Base-by-base conservation (phyloP, 2,888 invertebrate genomes). In the Leucophenga montana region DNA sequence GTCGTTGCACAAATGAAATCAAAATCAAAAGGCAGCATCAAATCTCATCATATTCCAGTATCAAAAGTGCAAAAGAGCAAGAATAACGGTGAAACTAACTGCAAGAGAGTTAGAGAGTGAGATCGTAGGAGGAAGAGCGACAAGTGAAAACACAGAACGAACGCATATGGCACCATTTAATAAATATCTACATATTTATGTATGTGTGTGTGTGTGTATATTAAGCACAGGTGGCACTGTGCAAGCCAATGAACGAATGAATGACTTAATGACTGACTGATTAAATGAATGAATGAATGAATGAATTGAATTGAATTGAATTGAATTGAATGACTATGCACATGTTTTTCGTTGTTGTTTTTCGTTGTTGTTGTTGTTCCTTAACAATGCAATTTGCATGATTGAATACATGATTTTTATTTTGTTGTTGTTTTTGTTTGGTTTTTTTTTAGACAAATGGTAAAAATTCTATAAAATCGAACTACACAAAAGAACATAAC, bases 321-420 rank as follows among this genome's bases (percentile, higher is more conserved):
- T n/a, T n/a, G n/a, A n/a, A n/a, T n/a, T n/a, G n/a, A n/a, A n/a
- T n/a, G n/a, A n/a, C 44, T 61, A 44, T 61, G 44, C 33, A 61
- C 33, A 33, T 65, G 27, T 27, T 66, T 31, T 14, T 48, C n/a
- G 14, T 64, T 64, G 48, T 57, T 68, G 71, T 75, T 20, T 68
- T 70, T 71, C 70, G 68, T 71, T 73, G 72, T 69, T 66, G 56
- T 39, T 68, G 50, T 70, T 66, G 39, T 44, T 68, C 53, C 48
- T 57, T 73, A 78, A 82, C 84, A 82, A 80, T 81, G 78, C 75
- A 84, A 82, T 79, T 83, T 84, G 83, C 78, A 81, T 84, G 83
- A 80, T 82, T 82, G 80, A 83, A 82, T 82, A 77, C 77, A 75
- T 76, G 77, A 39, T 11, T 84, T 84, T 78, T 75, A 77, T 82